Percentiles rank a stretch among this genome's conserved stretches.
Conservation (phyloP, 2,797 vertebrate genomes). For the Ceryle rudis region DNA sequence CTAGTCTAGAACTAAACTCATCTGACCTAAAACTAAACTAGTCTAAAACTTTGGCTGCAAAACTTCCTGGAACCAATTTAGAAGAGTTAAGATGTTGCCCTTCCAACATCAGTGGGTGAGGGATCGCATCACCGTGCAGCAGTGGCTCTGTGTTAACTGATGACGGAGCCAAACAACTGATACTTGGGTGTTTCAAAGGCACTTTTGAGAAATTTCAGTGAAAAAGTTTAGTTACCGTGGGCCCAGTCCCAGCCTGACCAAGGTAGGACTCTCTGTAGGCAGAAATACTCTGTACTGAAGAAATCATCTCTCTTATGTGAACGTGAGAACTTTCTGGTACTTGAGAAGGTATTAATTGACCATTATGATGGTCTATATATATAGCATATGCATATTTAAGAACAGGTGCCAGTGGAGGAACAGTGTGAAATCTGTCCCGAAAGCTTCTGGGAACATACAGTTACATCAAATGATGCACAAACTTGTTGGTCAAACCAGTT, state of each 20-base stretch:
- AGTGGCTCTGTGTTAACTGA: neutral
- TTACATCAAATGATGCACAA: neutral
- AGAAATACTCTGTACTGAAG: neutral
- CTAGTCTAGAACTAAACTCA: neutral
- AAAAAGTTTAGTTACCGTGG: neutral
- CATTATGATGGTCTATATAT: neutral
- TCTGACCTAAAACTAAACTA: neutral
- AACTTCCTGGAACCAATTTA: neutral
- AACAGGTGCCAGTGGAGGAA: neutral
- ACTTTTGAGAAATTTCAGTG: neutral
- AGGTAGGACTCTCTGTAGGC: neutral
- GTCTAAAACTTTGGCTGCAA: neutral
- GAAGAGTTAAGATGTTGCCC: neutral
- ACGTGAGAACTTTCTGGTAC: neutral
- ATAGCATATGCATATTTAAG: neutral
- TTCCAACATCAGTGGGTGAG: neutral
- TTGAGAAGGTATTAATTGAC: neutral
- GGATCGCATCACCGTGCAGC: neutral
- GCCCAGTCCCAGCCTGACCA: neutral
- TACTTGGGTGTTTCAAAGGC: neutral
- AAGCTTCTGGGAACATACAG: neutral
- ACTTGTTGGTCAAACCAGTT: neutral
- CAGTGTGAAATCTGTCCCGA: neutral
- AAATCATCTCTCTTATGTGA: neutral
- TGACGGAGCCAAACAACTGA: neutral